These are phyloP conservation scores for Noctilio leporinus DNA, from an alignment of 2,113 vertebrate species.

Conservation along the genomic window DNA sequence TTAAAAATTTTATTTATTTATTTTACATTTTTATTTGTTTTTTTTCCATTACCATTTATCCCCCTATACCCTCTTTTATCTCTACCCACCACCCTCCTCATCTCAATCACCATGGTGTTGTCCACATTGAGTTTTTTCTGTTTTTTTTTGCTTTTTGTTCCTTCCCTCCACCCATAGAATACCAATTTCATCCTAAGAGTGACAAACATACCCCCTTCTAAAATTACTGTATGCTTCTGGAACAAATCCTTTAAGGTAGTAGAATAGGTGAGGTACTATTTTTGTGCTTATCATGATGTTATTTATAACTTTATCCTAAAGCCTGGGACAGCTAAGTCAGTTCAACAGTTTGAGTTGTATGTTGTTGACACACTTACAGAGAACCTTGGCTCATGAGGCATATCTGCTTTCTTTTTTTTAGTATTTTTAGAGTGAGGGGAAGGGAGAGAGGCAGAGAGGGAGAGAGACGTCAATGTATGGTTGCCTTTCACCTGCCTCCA, in stretches of 20 bases:
- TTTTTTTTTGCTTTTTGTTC: no score
- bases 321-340: neutral
- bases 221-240: neutral
- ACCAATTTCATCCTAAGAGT: neutral
- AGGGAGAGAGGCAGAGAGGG: no score
- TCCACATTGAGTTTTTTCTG: no score
- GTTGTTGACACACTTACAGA: neutral
- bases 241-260: neutral
- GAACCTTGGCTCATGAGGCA: neutral
- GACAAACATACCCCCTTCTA: neutral
- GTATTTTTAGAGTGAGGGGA: no score
- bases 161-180: neutral
- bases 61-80: no score
- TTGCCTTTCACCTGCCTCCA: no score
- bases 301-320: conserved; percentile 6
- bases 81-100: no score
- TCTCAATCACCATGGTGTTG: no score
- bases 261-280: neutral
- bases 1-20: neutral
- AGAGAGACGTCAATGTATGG: no score
- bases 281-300: neutral
- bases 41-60: no score
- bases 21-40: no score
- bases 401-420: neutral
- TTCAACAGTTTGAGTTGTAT: neutral